A percentile compares a stretch with the other conserved stretches of the same genome.
Evolutionary conservation across 1,140 invertebrate species (phyloP).

Genomic region (Linepithema humile): DNA sequence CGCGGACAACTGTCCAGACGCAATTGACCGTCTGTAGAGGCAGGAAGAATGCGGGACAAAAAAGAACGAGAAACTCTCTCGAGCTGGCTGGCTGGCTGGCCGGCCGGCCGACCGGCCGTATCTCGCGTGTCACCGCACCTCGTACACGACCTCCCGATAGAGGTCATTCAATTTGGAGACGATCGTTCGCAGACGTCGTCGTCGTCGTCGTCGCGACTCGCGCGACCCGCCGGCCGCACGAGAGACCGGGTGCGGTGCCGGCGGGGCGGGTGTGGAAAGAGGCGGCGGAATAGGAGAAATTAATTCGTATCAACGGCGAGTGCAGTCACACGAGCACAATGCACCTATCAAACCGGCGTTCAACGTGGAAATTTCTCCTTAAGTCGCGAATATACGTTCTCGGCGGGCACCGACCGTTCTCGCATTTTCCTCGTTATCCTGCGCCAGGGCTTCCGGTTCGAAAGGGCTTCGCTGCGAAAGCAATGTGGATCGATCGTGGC

Average conservation of each 20-base stretch:
- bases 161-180: slow-evolving; percentile 45
- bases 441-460: neutral
- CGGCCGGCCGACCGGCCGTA: neutral
- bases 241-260: neutral
- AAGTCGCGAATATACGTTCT: neutral
- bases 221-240: neutral
- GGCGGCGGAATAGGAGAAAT: neutral
- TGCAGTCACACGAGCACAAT: neutral
- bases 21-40: slow-evolving; percentile 39
- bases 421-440: neutral
- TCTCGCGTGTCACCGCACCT: neutral
- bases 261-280: too few relatives aligned
- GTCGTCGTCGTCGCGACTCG: neutral
- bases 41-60: slow-evolving; percentile 34
- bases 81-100: neutral
- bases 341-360: neutral
- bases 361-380: neutral
- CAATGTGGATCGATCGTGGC: neutral
- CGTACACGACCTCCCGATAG: slow-evolving; percentile 33
- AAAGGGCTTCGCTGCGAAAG: neutral
- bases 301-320: slow-evolving; percentile 38
- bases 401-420: neutral
- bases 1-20: slow-evolving; percentile 44
- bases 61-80: slow-evolving; percentile 14
- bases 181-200: slow-evolving; percentile 27